Base-by-base conservation (phyloP, 2,113 vertebrate species). In the Pseudopipra pipra region DNA sequence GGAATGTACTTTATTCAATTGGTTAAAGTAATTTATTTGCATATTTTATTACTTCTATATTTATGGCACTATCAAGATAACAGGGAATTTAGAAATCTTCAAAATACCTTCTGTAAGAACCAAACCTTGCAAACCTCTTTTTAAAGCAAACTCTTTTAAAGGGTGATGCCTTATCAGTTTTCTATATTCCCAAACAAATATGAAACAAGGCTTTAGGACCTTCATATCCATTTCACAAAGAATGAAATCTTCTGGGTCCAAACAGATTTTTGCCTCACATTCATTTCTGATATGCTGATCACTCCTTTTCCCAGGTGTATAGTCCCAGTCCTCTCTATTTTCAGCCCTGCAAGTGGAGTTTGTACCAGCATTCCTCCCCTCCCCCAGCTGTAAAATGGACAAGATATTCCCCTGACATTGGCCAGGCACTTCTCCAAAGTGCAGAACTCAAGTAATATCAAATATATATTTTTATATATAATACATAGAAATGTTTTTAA, bases 21-120 rank as follows among this genome's bases (percentile, higher is more conserved):
- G 22, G 17, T 78, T 93, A 84, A 43, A 59, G 56, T 67, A 2
- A 88, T 73, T 86, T 83, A 74, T 89, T 93, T 84, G 43, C 73
- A 71, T 86, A 84, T 92, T 96, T 93, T 84, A 93, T 93, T 4
- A 2, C 16, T 78, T 81, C 56, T 80, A 3, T 90, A 74, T 92
- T 96, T 92, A 92, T 37, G 37, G 12, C 19, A 55, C n/a, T 68
- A 59, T 92, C 80, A 94, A 55, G 55, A 77, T 66, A 37, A 39
- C 16, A 68, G 33, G 27, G 59, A 90, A 81, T 86, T 74, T 78
- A 84, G 81, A 71, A 78, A 88, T 87, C 47, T 81, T 71, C 43
- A 51, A 71, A 85, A 89, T 84, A 71, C 22, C 17, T 78, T 17
- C 47, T 37, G 3, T 59, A 74, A 71, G 51, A 88, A 37, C 4